Base-by-base conservation (phyloP, 2,113 vertebrate species). In the Aplodontia rufa region DNA sequence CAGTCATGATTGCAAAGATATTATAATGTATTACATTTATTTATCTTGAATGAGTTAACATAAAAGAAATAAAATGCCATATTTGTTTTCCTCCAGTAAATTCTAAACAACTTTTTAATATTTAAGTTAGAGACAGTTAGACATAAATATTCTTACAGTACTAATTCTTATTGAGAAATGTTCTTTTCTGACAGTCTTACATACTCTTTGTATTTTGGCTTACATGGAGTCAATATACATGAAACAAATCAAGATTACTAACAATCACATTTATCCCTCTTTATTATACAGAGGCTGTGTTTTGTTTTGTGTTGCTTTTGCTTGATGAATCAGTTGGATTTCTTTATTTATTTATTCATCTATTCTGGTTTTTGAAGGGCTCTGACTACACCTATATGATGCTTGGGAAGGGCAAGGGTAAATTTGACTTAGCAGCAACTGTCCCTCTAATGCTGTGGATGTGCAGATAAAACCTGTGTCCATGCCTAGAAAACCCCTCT, bases 1-100 rank as follows among this genome's bases (percentile, higher is more conserved):
- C 1, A 95, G 72, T 82, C 72, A 85, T 68, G 64, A 68, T 95
- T 96, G 72, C 17, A 75, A 71, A 92, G 55, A 89, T 83, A 79
- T 62, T 94, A 90, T 84, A 91, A 94, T 45, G 16, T 24, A 60
- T 80, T 90, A 32, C 47, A 95, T 87, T 92, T 95, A 90, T 90
- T 86, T 91, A 80, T 37, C 82, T 81, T 93, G 66, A 40, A 45
- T 96, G 75, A 94, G 47, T 94, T 95, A 92, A 90, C 69, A 89
- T 74, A 91, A 87, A 94, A 47, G n/a, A 92, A 94, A 83, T 79
- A 91, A 51, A 83, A 94, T 91, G 55, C 78, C 45, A 92, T 53
- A 79, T 84, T 87, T 96, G 11, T 91, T 97, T 96, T 93, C 30
- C 71, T 96, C 71, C 74, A 92, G 24, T 92, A 96, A 94, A 28